Evolutionary conservation across 2,113 vertebrate species (phyloP).

Genomic region (Poeciliopsis occidentalis): DNA sequence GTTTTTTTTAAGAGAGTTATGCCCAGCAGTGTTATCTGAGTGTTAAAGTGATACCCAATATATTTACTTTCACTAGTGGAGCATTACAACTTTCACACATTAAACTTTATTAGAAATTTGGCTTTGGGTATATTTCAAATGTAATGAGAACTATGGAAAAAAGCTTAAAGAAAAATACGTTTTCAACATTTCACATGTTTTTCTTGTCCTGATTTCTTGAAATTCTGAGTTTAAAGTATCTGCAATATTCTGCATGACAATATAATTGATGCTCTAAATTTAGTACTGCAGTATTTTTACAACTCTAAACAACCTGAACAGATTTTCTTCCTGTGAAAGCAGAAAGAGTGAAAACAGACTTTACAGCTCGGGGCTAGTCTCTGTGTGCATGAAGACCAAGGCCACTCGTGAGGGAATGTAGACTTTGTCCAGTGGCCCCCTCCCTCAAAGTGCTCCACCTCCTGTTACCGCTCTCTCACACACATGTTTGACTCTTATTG

Average conservation of each 20-base stretch:
- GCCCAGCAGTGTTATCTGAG: no score
- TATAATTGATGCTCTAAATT: no score
- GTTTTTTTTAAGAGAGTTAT: background rate
- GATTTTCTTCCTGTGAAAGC: background rate
- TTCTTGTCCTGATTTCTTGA: background rate
- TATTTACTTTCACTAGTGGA: no score
- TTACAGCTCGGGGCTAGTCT: slow-evolving; percentile 14
- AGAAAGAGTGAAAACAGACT: slow-evolving; percentile 21
- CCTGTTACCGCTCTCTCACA: slow-evolving; percentile 41
- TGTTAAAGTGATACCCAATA: no score
- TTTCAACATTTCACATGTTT: background rate
- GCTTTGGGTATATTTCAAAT: no score
- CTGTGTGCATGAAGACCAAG: slow-evolving; percentile 66
- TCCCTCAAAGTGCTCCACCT: slow-evolving; percentile 49
- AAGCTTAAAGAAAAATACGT: no score
- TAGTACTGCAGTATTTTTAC: background rate
- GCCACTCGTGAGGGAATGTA: slow-evolving; percentile 74
- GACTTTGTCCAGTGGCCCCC: slow-evolving; percentile 79
- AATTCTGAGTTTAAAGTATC: background rate
- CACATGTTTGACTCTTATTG: slow-evolving; percentile 50
- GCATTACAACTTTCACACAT: no score
- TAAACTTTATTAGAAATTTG: no score
- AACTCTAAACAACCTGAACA: background rate
- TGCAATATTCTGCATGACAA: background rate
- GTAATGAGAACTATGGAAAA: no score